These are phyloP conservation scores for Dasyprocta punctata DNA, from an alignment of 2,113 vertebrate species.

Conservation along the genomic window DNA sequence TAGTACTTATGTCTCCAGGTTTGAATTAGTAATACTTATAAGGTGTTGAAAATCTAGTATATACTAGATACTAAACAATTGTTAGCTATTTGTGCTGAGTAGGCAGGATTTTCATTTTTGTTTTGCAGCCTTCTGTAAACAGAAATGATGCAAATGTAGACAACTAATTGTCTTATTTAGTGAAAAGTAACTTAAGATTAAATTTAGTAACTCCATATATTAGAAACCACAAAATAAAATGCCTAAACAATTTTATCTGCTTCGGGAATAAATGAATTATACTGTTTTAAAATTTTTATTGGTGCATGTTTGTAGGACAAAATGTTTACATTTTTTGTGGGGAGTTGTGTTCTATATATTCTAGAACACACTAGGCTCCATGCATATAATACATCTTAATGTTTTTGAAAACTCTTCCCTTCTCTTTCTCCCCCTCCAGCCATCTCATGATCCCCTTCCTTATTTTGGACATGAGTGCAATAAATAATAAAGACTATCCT, in stretches of 20 bases:
- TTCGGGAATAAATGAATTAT: neutral
- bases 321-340: neutral
- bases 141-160: neutral
- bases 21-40: neutral
- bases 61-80: neutral
- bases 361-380: too few relatives aligned
- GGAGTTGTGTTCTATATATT: too few relatives aligned
- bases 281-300: neutral
- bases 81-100: neutral
- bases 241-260: neutral
- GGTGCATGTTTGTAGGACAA: neutral
- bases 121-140: conserved; percentile 17
- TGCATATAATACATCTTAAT: neutral
- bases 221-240: conserved; percentile 32
- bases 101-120: conserved; percentile 40
- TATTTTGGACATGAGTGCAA: neutral
- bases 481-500: neutral
- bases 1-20: neutral
- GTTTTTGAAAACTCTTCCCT: neutral
- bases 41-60: neutral
- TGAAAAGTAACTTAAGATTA: conserved; percentile 14
- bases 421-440: neutral
- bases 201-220: conserved; percentile 15
- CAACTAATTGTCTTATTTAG: conserved; percentile 2
- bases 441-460: neutral